Evolutionary conservation across 2,888 invertebrate genomes (phyloP).

Genomic region (Tanytarsus gracilentus): DNA sequence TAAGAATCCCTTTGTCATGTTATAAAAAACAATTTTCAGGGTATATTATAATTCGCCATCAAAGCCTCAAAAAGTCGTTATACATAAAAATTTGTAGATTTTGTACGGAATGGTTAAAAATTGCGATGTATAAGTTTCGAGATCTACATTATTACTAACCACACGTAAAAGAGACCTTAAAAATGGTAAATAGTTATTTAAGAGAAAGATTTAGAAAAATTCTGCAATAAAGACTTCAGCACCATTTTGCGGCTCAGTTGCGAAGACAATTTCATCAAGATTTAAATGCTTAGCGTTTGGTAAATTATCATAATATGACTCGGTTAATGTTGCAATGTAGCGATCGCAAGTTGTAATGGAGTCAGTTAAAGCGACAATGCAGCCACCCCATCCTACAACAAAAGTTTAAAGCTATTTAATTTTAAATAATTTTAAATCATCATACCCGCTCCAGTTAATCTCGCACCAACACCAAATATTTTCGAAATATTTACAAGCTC

Average conservation of each 20-base stretch:
- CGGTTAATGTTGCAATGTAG: constrained; percentile 60
- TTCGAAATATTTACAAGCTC: constrained; percentile 64
- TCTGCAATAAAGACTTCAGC: constrained; percentile 36
- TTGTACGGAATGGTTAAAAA: background rate
- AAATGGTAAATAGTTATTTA: background rate
- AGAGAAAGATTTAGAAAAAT: constrained; percentile 8
- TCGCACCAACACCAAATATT: constrained; percentile 65
- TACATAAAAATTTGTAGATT: background rate
- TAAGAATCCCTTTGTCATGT: too few species aligned
- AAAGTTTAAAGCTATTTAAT: background rate
- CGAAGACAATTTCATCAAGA: constrained; percentile 55
- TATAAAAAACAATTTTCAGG: too few species aligned
- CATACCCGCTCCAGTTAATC: constrained; percentile 66
- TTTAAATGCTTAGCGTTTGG: constrained; percentile 46
- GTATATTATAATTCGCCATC: too few species aligned
- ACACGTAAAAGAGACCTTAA: too few species aligned
- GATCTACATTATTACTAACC: too few species aligned
- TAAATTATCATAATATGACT: constrained; percentile 57
- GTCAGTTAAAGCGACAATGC: constrained; percentile 63
- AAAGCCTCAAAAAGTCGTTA: too few species aligned
- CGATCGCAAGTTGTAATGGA: constrained; percentile 51
- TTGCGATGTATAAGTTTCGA: too few species aligned
- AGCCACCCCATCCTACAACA: constrained; percentile 94
- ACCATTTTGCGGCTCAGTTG: constrained; percentile 48
- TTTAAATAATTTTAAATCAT: background rate